These are phyloP conservation scores for Thyatira batis DNA, from an alignment of 2,888 invertebrate genomes.

Conservation along the genomic window DNA sequence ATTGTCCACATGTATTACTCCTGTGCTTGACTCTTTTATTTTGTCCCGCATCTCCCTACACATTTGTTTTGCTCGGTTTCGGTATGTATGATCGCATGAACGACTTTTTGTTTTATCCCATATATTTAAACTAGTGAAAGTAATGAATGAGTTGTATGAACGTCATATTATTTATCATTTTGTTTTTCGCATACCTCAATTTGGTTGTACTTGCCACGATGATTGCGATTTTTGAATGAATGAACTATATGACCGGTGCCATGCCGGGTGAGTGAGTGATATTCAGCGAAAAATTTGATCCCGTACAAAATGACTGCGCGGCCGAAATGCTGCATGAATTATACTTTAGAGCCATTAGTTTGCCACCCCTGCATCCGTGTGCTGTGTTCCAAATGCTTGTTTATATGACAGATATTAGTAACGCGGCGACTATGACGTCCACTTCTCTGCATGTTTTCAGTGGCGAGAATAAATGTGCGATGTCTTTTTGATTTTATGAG, in stretches of 20 bases:
- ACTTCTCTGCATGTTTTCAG: constrained; percentile 73
- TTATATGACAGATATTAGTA: constrained; percentile 38
- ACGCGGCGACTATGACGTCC: constrained; percentile 51
- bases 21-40: constrained; percentile 47
- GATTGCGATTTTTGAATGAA: constrained; percentile 67
- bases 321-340: constrained; percentile 62
- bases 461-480: constrained; percentile 72
- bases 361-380: constrained; percentile 72
- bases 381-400: constrained; percentile 69
- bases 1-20: constrained; percentile 31
- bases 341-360: constrained; percentile 64
- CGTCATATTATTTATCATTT: constrained; percentile 20
- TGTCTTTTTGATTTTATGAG: constrained; percentile 77
- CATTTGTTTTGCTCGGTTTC: constrained; percentile 44
- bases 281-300: constrained; percentile 72
- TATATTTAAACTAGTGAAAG: constrained; percentile 7
- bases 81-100: constrained; percentile 30
- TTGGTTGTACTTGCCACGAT: constrained; percentile 73
- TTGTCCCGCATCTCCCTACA: constrained; percentile 58
- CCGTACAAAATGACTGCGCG: constrained; percentile 44
- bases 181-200: constrained; percentile 48
- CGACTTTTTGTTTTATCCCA: constrained; percentile 8
- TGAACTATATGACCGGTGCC: constrained; percentile 37
- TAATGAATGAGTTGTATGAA: constrained; percentile 30
- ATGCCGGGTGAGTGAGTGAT: constrained; percentile 71